Evolutionary conservation across 2,797 vertebrate genomes (phyloP).

Genomic region (Neoniphon sammara): DNA sequence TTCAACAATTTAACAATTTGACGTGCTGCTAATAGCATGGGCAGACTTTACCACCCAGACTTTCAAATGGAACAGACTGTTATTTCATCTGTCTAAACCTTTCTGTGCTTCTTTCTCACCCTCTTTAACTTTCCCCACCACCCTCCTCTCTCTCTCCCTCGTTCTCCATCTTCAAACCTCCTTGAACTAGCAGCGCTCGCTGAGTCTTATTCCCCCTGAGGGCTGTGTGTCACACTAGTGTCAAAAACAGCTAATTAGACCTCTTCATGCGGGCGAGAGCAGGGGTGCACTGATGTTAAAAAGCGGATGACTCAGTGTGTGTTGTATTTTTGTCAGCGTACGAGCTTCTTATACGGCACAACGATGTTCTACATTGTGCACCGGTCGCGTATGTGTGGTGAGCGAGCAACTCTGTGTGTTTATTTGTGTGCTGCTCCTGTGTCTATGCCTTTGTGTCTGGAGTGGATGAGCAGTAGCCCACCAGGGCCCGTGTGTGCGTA

Average conservation of each 20-base stretch:
- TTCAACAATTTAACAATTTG: constrained; percentile 49
- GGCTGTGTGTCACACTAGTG: constrained; percentile 79
- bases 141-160: constrained; percentile 41
- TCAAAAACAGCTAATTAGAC: constrained; percentile 84
- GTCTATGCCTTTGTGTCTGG: background rate
- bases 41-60: constrained; percentile 55
- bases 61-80: constrained; percentile 55
- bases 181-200: constrained; percentile 73
- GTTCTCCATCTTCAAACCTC: constrained; percentile 71
- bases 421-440: background rate
- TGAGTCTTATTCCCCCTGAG: constrained; percentile 75
- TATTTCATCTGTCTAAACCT: constrained; percentile 62
- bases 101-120: constrained; percentile 45
- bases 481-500: constrained; percentile 2
- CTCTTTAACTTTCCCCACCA: constrained; percentile 50
- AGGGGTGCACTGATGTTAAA: constrained; percentile 68
- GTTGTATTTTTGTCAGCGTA: constrained; percentile 50
- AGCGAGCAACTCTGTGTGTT: constrained; percentile 8
- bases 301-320: constrained; percentile 69
- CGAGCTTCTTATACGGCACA: constrained; percentile 20
- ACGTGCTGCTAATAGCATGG: constrained; percentile 38
- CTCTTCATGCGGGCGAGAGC: constrained; percentile 74
- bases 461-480: background rate
- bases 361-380: constrained; percentile 25
- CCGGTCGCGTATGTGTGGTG: constrained; percentile 1